Evolutionary conservation across 2,888 invertebrate genomes (phyloP).

Genomic region (Leptopterna dolabrata): DNA sequence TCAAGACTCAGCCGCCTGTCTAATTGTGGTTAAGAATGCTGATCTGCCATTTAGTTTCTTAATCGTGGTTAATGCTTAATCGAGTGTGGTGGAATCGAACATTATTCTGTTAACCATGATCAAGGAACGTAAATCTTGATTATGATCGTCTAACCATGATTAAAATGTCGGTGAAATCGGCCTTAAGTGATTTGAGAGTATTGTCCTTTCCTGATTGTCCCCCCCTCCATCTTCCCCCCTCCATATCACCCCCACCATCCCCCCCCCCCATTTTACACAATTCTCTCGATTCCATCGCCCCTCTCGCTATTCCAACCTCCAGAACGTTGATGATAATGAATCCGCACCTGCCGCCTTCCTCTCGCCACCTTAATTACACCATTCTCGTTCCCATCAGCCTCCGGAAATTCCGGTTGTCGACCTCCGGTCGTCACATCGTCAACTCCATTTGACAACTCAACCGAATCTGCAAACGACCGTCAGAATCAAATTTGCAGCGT

Average conservation of each 20-base stretch:
- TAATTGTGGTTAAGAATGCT: no score
- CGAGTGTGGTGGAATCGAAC: no score
- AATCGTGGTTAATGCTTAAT: no score
- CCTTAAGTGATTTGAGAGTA: conserved; percentile 32
- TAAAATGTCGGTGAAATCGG: no score
- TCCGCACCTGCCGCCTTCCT: conserved; percentile 11
- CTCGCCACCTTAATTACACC: background rate
- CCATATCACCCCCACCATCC: background rate
- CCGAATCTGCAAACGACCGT: background rate
- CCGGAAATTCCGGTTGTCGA: background rate
- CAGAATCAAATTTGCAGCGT: no score
- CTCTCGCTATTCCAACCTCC: background rate
- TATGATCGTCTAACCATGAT: no score
- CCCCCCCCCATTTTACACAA: no score
- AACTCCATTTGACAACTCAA: background rate
- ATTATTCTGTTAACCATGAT: no score
- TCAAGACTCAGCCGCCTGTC: no score
- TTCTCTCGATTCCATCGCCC: background rate
- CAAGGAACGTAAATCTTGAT: no score
- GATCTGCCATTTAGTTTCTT: no score
- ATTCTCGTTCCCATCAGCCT: conserved; percentile 29
- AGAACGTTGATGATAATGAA: conserved; percentile 38
- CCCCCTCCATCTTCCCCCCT: background rate
- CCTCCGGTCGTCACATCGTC: background rate
- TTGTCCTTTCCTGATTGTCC: background rate